Percentiles rank a stretch among this genome's conserved stretches.
phyloP scores from a whole-genome alignment of 2,888 invertebrate genomes.

The Labia minor region DNA sequence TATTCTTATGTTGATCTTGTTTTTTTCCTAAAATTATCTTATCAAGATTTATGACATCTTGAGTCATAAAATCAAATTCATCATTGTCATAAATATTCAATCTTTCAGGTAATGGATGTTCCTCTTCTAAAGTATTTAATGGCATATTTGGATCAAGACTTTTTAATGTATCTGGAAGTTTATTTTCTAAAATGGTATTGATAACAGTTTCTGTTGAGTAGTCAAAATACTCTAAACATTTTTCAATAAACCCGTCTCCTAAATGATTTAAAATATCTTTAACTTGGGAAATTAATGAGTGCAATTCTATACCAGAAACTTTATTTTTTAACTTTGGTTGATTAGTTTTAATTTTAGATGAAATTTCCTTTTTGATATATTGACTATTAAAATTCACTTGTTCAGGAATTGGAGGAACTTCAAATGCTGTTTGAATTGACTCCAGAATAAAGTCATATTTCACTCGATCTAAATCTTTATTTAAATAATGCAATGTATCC shows the following conservation, averaged over 20 bases:
- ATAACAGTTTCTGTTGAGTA: slow-evolving; percentile 67
- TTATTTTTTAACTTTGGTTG: slow-evolving; percentile 15
- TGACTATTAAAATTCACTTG: slow-evolving; percentile 23
- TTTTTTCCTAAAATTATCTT: slow-evolving; percentile 41
- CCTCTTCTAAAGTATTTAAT: slow-evolving; percentile 50
- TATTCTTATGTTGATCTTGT: slow-evolving; percentile 46
- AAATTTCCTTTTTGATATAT: slow-evolving; percentile 8
- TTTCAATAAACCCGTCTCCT: slow-evolving; percentile 59
- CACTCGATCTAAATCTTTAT: slow-evolving; percentile 43
- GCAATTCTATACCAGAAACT: slow-evolving; percentile 34
- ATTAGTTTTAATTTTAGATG: slow-evolving; percentile 16
- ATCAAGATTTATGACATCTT: slow-evolving; percentile 43
- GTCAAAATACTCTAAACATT: slow-evolving; percentile 65
- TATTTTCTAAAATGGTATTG: slow-evolving; percentile 69
- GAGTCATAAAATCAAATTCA: slow-evolving; percentile 63
- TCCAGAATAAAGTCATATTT: slow-evolving; percentile 46
- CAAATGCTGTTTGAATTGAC: slow-evolving; percentile 36
- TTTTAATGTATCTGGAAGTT: slow-evolving; percentile 43
- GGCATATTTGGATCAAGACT: slow-evolving; percentile 43
- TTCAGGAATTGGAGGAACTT: slow-evolving; percentile 23
- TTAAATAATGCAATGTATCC: slow-evolving; percentile 49
- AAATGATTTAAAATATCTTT: slow-evolving; percentile 70
- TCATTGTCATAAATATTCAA: slow-evolving; percentile 63
- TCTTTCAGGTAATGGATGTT: slow-evolving; percentile 34
- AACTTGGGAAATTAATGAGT: slow-evolving; percentile 49